Conservation (phyloP, 2,888 invertebrate genomes). For the Eueremaeus valkanovi region DNA sequence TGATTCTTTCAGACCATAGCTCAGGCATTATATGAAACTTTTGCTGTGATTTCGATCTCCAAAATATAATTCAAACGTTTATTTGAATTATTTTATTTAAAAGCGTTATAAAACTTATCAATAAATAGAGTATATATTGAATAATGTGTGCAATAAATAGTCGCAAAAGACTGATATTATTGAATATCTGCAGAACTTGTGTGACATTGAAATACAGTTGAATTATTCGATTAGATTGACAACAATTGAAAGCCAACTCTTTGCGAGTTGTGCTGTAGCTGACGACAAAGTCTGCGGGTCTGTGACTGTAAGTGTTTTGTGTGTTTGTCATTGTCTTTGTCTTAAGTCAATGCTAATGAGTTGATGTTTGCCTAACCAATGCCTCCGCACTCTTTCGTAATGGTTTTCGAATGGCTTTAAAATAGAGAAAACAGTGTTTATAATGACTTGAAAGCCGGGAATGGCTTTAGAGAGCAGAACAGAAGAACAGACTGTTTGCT, state of each 20-base stretch:
- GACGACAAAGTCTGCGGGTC: too few relatives aligned
- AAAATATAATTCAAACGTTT: background rate
- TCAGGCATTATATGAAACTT: background rate
- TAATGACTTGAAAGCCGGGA: conserved; percentile 10
- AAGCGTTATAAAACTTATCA: too few relatives aligned
- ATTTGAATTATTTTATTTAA: too few relatives aligned
- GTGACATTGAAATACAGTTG: background rate
- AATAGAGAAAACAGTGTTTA: conserved; percentile 22
- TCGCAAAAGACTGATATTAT: too few relatives aligned
- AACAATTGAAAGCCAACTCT: background rate
- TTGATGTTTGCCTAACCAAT: background rate
- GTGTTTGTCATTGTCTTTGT: background rate
- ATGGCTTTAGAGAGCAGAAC: background rate
- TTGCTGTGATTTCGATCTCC: background rate
- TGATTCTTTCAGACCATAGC: background rate
- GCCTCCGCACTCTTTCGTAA: background rate
- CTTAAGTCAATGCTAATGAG: conserved; percentile 19
- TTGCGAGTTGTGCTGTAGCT: background rate
- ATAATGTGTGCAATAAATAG: background rate
- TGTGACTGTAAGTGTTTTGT: background rate
- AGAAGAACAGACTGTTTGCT: background rate
- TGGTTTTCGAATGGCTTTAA: conserved; percentile 28
- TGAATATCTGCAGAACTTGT: background rate
- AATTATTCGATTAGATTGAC: background rate
- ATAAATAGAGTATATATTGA: background rate